Conservation (phyloP, 2,888 invertebrate species). For the Cataglyphis albicans region DNA sequence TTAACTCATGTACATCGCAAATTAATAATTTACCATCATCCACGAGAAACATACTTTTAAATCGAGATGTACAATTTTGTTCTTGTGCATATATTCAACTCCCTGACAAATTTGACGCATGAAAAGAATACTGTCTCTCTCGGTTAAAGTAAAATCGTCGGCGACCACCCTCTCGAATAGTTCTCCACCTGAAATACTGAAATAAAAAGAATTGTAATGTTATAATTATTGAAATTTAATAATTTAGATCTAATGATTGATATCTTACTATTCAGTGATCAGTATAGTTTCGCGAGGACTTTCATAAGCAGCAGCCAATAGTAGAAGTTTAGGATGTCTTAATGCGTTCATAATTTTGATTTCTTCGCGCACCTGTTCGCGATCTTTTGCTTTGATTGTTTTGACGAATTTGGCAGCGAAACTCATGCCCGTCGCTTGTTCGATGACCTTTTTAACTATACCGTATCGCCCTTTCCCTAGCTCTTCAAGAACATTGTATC, state of each 20-base stretch:
- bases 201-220: constrained; percentile 69
- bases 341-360: constrained; percentile 95
- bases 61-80: constrained; percentile 95
- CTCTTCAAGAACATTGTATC: constrained; percentile 91
- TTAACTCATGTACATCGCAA: background rate
- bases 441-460: constrained; percentile 90
- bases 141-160: constrained; percentile 96
- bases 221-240: background rate
- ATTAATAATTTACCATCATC: background rate
- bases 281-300: constrained; percentile 92
- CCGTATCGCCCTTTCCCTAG: constrained; percentile 92
- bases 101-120: constrained; percentile 97
- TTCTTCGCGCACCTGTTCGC: constrained; percentile 93
- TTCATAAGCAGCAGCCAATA: constrained; percentile 93
- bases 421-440: constrained; percentile 89
- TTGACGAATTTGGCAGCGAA: constrained; percentile 95
- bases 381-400: constrained; percentile 91
- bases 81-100: constrained; percentile 94
- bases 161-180: constrained; percentile 97
- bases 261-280: constrained; percentile 95
- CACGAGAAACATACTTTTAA: constrained; percentile 89
- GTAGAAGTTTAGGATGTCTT: constrained; percentile 94
- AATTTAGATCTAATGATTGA: background rate
- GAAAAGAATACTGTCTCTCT: constrained; percentile 92
- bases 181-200: constrained; percentile 96